Evolutionary conservation across 2,113 vertebrate species (phyloP).

Genomic region (Corythoichthys intestinalis): DNA sequence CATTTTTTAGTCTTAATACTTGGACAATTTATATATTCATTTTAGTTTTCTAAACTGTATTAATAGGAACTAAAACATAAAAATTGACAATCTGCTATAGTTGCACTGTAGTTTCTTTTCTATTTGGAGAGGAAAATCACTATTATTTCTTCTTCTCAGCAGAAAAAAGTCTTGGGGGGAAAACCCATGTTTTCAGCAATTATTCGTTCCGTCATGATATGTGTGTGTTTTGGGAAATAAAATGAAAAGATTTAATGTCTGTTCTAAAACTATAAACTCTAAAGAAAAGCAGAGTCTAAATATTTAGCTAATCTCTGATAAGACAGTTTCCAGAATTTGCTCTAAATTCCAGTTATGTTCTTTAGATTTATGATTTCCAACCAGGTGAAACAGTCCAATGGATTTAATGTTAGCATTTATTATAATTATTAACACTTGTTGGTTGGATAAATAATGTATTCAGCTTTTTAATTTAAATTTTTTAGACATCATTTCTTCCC

Average conservation of each 20-base stretch:
- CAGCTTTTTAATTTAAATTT: neutral
- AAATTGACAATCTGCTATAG: neutral
- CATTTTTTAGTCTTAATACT: neutral
- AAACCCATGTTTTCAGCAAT: neutral
- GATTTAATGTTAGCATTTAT: neutral
- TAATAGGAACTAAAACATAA: neutral
- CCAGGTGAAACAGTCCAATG: neutral
- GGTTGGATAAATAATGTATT: too few relatives aligned
- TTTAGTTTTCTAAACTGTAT: neutral
- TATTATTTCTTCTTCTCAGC: neutral
- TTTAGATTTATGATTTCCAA: constrained; percentile 9
- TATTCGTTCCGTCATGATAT: constrained; percentile 45
- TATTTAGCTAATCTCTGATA: neutral
- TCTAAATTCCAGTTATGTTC: neutral
- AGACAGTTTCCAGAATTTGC: neutral
- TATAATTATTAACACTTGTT: neutral
- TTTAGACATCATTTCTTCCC: neutral
- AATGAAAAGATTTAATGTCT: constrained; percentile 13
- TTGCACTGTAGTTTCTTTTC: neutral
- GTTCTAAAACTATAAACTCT: neutral
- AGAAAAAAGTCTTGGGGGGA: constrained; percentile 4
- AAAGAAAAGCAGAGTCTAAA: constrained; percentile 2
- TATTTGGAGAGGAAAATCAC: neutral
- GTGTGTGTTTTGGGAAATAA: constrained; percentile 34
- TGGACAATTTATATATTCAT: neutral